Percentiles rank a stretch among this genome's conserved stretches.
Conservation (phyloP, 2,113 vertebrate species). For the Lagopus leucura region DNA sequence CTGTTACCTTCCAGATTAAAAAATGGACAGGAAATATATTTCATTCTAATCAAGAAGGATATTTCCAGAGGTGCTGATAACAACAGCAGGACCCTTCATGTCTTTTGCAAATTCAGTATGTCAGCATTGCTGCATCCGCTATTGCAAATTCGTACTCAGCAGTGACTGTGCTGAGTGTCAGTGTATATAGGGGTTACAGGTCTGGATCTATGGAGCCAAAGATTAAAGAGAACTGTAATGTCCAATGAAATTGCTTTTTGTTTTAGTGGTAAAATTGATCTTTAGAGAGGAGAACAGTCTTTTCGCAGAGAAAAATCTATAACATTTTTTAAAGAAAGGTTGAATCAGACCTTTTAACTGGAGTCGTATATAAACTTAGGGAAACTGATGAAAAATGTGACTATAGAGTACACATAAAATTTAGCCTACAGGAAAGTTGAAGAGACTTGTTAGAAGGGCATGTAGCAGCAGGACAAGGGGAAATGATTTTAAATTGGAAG, state of each 20-base stretch:
- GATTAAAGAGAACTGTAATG: background rate
- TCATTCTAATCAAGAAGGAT: background rate
- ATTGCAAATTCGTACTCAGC: background rate
- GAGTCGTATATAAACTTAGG: background rate
- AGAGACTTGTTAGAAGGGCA: too few species aligned
- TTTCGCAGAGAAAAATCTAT: background rate
- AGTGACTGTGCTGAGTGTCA: background rate
- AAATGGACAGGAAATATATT: background rate
- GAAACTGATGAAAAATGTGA: background rate
- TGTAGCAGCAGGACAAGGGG: too few species aligned
- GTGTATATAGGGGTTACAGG: background rate
- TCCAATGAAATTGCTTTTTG: background rate
- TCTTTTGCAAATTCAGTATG: background rate
- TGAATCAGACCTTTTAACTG: background rate
- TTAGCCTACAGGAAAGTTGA: too few species aligned
- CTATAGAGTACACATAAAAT: background rate
- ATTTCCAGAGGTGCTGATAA: background rate
- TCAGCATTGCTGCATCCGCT: background rate
- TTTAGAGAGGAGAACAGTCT: background rate
- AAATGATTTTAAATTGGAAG: too few species aligned
- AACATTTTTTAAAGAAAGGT: background rate
- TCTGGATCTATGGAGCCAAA: background rate
- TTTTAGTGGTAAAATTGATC: slow-evolving; percentile 24
- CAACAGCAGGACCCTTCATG: background rate
- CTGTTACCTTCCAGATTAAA: background rate